Base-by-base conservation (phyloP, 1,140 invertebrate species). In the Eriosoma lanigerum region DNA sequence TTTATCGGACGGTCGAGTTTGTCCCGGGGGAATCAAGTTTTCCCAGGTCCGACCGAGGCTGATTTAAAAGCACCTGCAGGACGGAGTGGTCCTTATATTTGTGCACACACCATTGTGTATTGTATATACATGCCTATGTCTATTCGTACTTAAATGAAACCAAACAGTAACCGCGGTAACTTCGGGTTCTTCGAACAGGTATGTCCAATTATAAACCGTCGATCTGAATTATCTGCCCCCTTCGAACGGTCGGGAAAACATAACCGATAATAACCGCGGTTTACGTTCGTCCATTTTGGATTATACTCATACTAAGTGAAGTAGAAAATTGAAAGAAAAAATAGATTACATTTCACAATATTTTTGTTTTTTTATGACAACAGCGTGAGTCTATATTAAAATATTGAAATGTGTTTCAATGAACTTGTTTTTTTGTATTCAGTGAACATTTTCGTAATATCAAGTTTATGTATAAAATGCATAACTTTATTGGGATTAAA, bases 1-100 rank as follows among this genome's bases (percentile, higher is more conserved):
- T 78, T 78, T 78, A 78, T 78, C 44, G 75, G 75, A 78, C 54
- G 75, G 75, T 76, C 52, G 72, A 76, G 54, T 76, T 76, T 58
- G 52, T 76, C 72, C 32, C 52, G 8, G 0, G 52, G 26, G 56
- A 46, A 46, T 60, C 21, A 52, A 60, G 54, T 60, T 78, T 60
- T 78, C 75, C 54, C 26, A 58, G 54, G 73, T 21, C 73, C 38
- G 54, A 52, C 56, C 32, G 19, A 8, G 75, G 56, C 38, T 78
- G 54, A 78, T 78, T 60, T 60, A 78, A 78, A 78, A 78, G 75
- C 75, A 78, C 75, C 75, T 78, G 32, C 32, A 38, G 75, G 15
- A 78, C 21, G 56, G 17, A 60, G 26, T 3, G 8, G 32, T 38
- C 32, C 8, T 38, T 38, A 38, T 38, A 38, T 38, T 38, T 38